phyloP scores from a whole-genome alignment of 2,888 invertebrate species.

The Cremastobaeus sp. region DNA sequence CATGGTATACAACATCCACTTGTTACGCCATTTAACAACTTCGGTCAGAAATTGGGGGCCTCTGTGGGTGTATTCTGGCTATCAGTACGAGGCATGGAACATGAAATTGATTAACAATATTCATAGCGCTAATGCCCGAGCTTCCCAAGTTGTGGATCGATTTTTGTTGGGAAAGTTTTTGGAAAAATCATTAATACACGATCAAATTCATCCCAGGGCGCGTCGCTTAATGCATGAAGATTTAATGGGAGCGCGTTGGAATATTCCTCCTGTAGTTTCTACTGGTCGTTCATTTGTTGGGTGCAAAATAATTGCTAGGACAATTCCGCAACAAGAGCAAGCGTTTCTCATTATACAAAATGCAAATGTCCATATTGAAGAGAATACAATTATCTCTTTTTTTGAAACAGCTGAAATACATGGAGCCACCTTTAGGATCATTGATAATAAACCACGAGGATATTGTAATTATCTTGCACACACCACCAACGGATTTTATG shows the following conservation, averaged over 20 bases:
- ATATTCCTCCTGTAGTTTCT: not conserved
- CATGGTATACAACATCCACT: constrained; percentile 56
- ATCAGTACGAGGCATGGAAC: constrained; percentile 25
- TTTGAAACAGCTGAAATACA: constrained; percentile 9
- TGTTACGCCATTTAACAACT: constrained; percentile 13
- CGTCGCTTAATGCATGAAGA: not conserved
- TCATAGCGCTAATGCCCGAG: constrained; percentile 19
- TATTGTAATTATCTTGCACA: constrained; percentile 11
- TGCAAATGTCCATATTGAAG: not conserved
- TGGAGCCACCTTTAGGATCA: not conserved
- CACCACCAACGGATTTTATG: constrained; percentile 1
- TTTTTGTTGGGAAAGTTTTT: constrained; percentile 23
- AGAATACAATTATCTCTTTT: not conserved
- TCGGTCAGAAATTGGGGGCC: constrained; percentile 34
- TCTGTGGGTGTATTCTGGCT: constrained; percentile 19
- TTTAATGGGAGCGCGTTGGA: constrained; percentile 3
- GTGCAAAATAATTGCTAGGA: too few relatives aligned
- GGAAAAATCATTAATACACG: not conserved
- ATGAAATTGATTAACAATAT: constrained; percentile 19
- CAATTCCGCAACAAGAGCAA: not conserved
- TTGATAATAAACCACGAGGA: constrained; percentile 1
- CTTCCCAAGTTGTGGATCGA: constrained; percentile 20
- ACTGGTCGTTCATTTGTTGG: constrained; percentile 8
- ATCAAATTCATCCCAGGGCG: not conserved
- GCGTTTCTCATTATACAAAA: not conserved